Evolutionary conservation across 2,888 invertebrate species (phyloP).

Genomic region (Entomobrya proxima): DNA sequence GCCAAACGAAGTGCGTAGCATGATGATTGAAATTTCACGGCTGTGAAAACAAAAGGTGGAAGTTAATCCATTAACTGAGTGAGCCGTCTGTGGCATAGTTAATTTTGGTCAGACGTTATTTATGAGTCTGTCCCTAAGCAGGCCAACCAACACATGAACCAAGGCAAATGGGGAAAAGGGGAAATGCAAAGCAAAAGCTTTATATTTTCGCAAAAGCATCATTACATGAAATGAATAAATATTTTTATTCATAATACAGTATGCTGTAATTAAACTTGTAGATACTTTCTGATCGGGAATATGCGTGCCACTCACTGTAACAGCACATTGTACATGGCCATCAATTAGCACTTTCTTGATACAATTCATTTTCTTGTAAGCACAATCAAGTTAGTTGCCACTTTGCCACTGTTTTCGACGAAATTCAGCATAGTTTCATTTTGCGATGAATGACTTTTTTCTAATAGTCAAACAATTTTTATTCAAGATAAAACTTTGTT

Average conservation of each 20-base stretch:
- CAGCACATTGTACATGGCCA: neutral
- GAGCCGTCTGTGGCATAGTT: too few relatives aligned
- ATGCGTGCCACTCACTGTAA: neutral
- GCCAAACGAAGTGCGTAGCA: neutral
- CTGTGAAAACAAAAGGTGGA: neutral
- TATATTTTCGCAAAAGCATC: too few relatives aligned
- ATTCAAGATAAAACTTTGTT: neutral
- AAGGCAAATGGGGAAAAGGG: too few relatives aligned
- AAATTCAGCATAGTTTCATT: neutral
- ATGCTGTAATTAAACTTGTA: too few relatives aligned
- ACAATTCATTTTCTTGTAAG: neutral
- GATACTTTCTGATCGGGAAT: neutral
- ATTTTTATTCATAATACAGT: too few relatives aligned
- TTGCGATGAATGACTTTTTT: neutral
- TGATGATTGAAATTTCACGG: conserved; percentile 3
- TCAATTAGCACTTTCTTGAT: conserved; percentile 1
- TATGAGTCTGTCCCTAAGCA: too few relatives aligned
- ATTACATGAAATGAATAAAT: too few relatives aligned
- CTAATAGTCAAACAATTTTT: neutral
- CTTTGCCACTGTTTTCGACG: neutral
- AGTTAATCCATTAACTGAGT: neutral
- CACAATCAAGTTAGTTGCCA: neutral
- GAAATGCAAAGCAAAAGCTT: too few relatives aligned
- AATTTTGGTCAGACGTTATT: neutral
- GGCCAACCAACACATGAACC: too few relatives aligned